Base-by-base conservation (phyloP, 92 coral and sea anemone species). In the Epizoanthus stellaris region DNA sequence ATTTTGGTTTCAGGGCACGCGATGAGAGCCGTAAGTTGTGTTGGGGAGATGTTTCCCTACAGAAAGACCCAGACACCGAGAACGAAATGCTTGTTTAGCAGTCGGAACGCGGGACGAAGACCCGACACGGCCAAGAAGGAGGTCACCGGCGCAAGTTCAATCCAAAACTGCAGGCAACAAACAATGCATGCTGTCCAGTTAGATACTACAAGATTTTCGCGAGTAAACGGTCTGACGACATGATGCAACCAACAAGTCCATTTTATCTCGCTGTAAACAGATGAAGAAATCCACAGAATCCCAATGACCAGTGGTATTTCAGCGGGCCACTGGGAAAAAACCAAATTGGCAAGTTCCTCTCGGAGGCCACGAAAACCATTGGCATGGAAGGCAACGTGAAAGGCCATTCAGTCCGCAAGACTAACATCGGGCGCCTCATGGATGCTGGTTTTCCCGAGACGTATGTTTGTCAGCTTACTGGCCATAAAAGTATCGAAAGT, bases 401-500 rank as follows among this genome's bases (percentile, higher is more conserved):
- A 43, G 7, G 5, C 4, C 47, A 3, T 43, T 3, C 47, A 17
- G 80, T 61, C 25, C 25, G 81, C 23, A 77, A 68, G 61, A 86
- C 64, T 23, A 45, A 87, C 61, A 59, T 75, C 64, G 80, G 77
- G 14, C 87, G 87, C 84, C 73, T 82, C 43, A 39, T 82, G 69
- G 84, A 81, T 74, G 83, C 75, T 5, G 86, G 77, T 69, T 73
- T 89, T 20, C 80, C 91, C 45, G 36, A 65, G 34, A 65, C 1
- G 10, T 65, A 9, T 65, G 30, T 14, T 65, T 20, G 47, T 43
- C 47, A 43, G 47, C 47, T 43, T 4, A 43, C 47, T 43, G 47
- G 47, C 47, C 7, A 43, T 43, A 43, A 43, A 43, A 43, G 47
- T 1, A 43, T 43, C 4, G 4, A 43, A 43, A 43, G 7, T 43